Evolutionary conservation across 2,113 vertebrate genomes (phyloP).

Genomic region (Lipotes vexillifer): DNA sequence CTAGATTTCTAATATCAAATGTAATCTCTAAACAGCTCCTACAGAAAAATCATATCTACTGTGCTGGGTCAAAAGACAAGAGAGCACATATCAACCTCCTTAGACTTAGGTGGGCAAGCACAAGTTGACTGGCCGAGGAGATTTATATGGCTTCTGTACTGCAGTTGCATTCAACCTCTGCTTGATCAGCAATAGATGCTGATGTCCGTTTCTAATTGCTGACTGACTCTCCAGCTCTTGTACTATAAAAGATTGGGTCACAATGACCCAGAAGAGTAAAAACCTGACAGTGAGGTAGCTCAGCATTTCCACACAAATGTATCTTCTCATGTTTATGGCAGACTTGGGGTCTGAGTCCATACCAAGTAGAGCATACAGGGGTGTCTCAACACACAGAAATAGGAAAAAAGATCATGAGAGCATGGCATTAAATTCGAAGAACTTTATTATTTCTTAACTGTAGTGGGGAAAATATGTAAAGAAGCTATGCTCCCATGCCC

Average conservation of each 20-base stretch:
- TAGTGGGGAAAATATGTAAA: neutral
- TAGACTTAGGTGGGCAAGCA: neutral
- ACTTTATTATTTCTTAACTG: neutral
- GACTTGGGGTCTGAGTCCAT: neutral
- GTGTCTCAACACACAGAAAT: neutral
- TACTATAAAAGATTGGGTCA: constrained; percentile 47
- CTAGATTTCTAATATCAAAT: neutral
- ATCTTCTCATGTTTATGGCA: neutral
- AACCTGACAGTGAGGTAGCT: neutral
- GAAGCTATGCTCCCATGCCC: neutral
- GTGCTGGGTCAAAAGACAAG: neutral
- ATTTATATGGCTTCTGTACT: neutral
- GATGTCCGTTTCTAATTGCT: constrained; percentile 46
- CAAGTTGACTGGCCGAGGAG: neutral
- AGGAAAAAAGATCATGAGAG: neutral
- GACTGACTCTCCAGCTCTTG: constrained; percentile 22
- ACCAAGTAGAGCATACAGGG: neutral
- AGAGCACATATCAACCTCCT: neutral
- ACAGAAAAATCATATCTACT: neutral
- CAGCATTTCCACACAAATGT: constrained; percentile 30
- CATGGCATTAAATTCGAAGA: neutral
- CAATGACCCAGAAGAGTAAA: constrained; percentile 55
- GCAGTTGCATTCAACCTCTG: neutral
- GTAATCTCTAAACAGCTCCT: neutral
- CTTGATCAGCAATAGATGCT: constrained; percentile 13